These are phyloP conservation scores for Ammodytes dubius DNA, from an alignment of 2,113 vertebrate species.

Conservation along the genomic window DNA sequence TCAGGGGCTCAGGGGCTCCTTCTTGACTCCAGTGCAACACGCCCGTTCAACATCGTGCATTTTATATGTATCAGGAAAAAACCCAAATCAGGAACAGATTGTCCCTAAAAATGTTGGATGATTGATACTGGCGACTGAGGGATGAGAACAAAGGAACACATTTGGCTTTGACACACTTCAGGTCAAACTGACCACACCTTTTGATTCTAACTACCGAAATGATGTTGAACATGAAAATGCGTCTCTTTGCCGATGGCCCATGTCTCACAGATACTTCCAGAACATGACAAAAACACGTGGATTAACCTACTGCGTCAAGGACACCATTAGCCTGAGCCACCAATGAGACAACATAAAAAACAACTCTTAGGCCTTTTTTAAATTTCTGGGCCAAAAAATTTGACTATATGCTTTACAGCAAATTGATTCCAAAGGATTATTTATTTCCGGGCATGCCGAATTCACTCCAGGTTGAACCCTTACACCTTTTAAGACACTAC, in stretches of 20 bases:
- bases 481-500: not conserved
- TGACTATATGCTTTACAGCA: not conserved
- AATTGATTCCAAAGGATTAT: too few species aligned
- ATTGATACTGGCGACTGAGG: conserved; percentile 29
- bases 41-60: conserved; percentile 69
- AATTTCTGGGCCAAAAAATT: not conserved
- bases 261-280: not conserved
- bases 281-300: conserved; percentile 3
- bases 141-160: conserved; percentile 13
- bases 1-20: conserved; percentile 68
- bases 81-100: conserved; percentile 79
- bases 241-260: not conserved
- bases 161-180: conserved; percentile 54
- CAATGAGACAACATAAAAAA: not conserved
- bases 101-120: conserved; percentile 41
- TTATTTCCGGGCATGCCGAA: too few species aligned
- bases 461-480: not conserved
- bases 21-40: conserved; percentile 69
- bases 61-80: conserved; percentile 76
- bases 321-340: not conserved
- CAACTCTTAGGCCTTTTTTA: not conserved
- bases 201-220: conserved; percentile 8
- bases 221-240: conserved; percentile 15
- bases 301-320: not conserved
- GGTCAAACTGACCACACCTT: conserved; percentile 40